phyloP scores from a whole-genome alignment of 2,888 invertebrate genomes.

The Branchipolynoe longqiensis region DNA sequence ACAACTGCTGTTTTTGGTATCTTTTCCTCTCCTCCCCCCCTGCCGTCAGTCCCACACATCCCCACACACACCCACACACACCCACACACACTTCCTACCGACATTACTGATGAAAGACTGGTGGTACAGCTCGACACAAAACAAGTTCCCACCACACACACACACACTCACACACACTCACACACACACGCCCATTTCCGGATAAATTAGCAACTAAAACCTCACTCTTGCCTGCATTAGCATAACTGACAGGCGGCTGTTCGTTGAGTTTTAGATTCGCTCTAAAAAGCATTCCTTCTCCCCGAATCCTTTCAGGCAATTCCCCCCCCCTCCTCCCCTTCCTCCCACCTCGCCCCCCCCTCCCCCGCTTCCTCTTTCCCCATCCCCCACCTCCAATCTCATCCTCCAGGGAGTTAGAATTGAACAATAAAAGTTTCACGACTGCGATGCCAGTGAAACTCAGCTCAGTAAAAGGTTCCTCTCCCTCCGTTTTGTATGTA shows the following conservation, averaged over 20 bases:
- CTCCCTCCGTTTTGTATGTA: conserved; percentile 45
- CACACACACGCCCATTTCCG: conserved; percentile 36
- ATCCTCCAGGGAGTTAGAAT: conserved; percentile 48
- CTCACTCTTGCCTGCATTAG: conserved; percentile 22
- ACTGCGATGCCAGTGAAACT: conserved; percentile 31
- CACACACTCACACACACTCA: too few relatives aligned
- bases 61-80: too few relatives aligned
- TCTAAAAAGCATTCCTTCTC: conserved; percentile 3
- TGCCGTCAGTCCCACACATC: too few relatives aligned
- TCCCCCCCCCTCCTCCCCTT: too few relatives aligned
- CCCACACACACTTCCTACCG: too few relatives aligned
- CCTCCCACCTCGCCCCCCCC: too few relatives aligned
- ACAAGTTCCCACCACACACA: too few relatives aligned
- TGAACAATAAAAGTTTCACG: conserved; percentile 55
- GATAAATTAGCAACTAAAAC: conserved; percentile 55
- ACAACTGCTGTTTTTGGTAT: background rate
- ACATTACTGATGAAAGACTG: conserved; percentile 54
- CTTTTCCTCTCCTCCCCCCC: conserved; percentile 30
- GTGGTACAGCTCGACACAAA: conserved; percentile 10
- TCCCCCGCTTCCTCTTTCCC: background rate
- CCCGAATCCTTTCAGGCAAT: conserved; percentile 53
- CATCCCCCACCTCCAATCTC: conserved; percentile 38
- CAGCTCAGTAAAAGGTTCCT: conserved; percentile 48
- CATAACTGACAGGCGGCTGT: conserved; percentile 20
- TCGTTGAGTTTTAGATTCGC: conserved; percentile 44